A percentile compares a stretch with the other conserved stretches of the same genome.
Conservation (phyloP, 2,888 invertebrate species). For the Rhodophaea formosa region DNA sequence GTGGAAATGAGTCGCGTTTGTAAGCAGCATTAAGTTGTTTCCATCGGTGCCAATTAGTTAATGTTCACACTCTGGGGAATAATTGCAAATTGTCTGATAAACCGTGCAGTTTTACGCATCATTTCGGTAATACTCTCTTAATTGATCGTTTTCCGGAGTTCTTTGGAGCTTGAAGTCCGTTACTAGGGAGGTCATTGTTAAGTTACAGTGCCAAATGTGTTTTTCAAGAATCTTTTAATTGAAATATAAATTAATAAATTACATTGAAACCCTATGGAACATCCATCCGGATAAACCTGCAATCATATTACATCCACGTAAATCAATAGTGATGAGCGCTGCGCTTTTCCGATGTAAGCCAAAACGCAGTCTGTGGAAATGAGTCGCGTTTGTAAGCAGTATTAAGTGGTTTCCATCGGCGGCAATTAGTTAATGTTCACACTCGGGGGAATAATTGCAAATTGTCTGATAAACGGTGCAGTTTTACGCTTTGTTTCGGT, state of each 20-base stretch:
- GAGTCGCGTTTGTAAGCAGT: slow-evolving; percentile 16
- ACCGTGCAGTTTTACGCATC: background rate
- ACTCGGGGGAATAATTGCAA: slow-evolving; percentile 1
- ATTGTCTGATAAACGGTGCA: slow-evolving; percentile 1
- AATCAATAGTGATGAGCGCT: slow-evolving; percentile 63
- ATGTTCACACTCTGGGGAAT: slow-evolving; percentile 5
- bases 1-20: slow-evolving; percentile 17
- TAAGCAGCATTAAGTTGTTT: slow-evolving; percentile 18
- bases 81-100: slow-evolving; percentile 2
- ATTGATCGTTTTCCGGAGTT: too few relatives aligned
- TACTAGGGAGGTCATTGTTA: too few relatives aligned
- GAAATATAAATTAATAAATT: too few relatives aligned
- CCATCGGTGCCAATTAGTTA: slow-evolving; percentile 15
- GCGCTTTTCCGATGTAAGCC: slow-evolving; percentile 50
- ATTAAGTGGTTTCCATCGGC: slow-evolving; percentile 16
- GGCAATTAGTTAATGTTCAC: slow-evolving; percentile 16
- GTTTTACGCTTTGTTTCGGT: background rate
- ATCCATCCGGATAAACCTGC: too few relatives aligned
- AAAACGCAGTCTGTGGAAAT: slow-evolving; percentile 17
- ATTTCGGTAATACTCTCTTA: too few relatives aligned
- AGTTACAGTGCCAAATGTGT: too few relatives aligned
- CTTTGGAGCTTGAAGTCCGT: too few relatives aligned
- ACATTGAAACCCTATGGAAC: too few relatives aligned
- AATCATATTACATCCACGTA: slow-evolving; percentile 42
- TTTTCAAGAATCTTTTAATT: too few relatives aligned